phyloP scores from a whole-genome alignment of 2,797 vertebrate species.

The Orestias chungarensis region DNA sequence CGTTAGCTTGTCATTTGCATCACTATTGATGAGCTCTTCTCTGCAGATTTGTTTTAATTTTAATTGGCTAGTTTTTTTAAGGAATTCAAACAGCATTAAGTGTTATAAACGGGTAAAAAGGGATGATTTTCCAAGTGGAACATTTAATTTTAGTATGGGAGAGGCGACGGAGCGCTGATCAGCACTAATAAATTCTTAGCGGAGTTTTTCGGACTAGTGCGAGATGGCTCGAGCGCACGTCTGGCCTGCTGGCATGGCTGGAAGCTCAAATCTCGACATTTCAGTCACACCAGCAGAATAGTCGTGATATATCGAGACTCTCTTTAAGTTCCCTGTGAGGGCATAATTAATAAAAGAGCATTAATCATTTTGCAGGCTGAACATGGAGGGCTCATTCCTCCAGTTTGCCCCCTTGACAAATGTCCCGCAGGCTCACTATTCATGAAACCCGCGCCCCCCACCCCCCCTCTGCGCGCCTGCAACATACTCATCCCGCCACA shows the following conservation, averaged over 20 bases:
- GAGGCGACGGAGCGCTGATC: slow-evolving; percentile 9
- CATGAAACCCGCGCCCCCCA: slow-evolving; percentile 16
- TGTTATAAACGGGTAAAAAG: background rate
- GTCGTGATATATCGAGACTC: slow-evolving; percentile 60
- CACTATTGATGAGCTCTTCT: background rate
- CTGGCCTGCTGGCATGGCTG: slow-evolving; percentile 18
- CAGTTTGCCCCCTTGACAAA: slow-evolving; percentile 65
- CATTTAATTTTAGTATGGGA: slow-evolving; percentile 3
- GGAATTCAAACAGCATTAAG: no score
- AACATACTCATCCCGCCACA: slow-evolving; percentile 45
- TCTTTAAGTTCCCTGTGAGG: slow-evolving; percentile 66
- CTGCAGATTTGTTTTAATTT: background rate
- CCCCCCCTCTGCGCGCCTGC: slow-evolving; percentile 19
- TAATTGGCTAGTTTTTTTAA: no score
- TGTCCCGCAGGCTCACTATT: slow-evolving; percentile 57
- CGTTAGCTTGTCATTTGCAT: background rate
- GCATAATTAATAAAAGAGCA: slow-evolving; percentile 78
- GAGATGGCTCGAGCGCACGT: slow-evolving; percentile 24
- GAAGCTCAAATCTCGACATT: slow-evolving; percentile 47
- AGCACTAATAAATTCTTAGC: slow-evolving; percentile 17
- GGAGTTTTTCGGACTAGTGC: slow-evolving; percentile 12
- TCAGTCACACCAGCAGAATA: slow-evolving; percentile 45
- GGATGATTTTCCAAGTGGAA: slow-evolving; percentile 16
- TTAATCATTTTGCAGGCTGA: slow-evolving; percentile 77
- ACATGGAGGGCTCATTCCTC: slow-evolving; percentile 64